Evolutionary conservation across 2,113 vertebrate species (phyloP).

Genomic region (Parus major): DNA sequence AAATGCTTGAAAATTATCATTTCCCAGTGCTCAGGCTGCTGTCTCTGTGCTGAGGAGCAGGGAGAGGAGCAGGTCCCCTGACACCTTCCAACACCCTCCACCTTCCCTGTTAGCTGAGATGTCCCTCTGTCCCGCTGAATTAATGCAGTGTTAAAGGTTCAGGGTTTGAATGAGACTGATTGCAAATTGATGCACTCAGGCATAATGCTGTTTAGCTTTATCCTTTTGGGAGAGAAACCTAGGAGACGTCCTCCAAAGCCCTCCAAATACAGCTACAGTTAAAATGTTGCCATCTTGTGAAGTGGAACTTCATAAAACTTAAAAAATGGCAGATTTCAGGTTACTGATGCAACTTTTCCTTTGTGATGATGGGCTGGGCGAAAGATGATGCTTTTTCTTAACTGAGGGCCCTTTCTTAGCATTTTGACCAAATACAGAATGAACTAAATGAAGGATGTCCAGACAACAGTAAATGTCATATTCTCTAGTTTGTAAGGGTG

Average conservation of each 20-base stretch:
- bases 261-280: not conserved
- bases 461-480: not conserved
- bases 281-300: not conserved
- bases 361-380: not conserved
- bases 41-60: not conserved
- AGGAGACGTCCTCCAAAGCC: conserved; percentile 13
- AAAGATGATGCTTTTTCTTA: not conserved
- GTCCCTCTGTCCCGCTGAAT: not conserved
- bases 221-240: not conserved
- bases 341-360: not conserved
- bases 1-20: conserved; percentile 14
- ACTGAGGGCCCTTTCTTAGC: not conserved
- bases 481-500: not conserved
- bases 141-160: not conserved
- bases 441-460: not conserved
- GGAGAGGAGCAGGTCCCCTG: not conserved
- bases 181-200: not conserved
- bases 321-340: not conserved
- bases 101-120: not conserved
- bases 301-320: not conserved
- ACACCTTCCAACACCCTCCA: not conserved
- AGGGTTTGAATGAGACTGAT: conserved; percentile 27
- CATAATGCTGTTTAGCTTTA: conserved; percentile 28
- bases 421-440: not conserved
- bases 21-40: not conserved